Evolutionary conservation across 2,797 vertebrate species (phyloP).

Genomic region (Arnoldichthys spilopterus): DNA sequence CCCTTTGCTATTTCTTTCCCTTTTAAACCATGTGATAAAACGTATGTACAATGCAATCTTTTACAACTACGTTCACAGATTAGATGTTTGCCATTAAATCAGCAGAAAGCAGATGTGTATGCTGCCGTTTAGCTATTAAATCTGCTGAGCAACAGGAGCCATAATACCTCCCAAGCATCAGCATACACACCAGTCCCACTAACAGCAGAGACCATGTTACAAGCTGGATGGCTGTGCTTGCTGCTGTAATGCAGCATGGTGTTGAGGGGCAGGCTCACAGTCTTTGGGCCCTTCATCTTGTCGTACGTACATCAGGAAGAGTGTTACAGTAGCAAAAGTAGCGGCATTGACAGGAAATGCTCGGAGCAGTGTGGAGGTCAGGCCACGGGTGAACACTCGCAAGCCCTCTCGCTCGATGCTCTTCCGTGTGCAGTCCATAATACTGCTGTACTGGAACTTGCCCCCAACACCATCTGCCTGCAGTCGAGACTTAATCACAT

Average conservation of each 20-base stretch:
- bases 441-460: conserved; percentile 83
- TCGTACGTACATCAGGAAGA: conserved; percentile 88
- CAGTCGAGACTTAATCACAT: conserved; percentile 95
- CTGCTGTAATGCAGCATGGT: conserved; percentile 69
- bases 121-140: neutral
- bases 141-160: neutral
- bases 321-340: conserved; percentile 93
- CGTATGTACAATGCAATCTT: conserved; percentile 48
- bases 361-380: conserved; percentile 92
- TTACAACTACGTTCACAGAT: conserved; percentile 1
- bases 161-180: neutral
- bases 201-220: conserved; percentile 63
- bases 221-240: conserved; percentile 81
- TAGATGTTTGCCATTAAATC: conserved; percentile 4
- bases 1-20: neutral
- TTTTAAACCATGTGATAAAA: conserved; percentile 32
- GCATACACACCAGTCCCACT: conserved; percentile 7
- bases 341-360: conserved; percentile 96
- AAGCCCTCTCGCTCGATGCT: conserved; percentile 89
- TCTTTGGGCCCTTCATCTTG: conserved; percentile 74
- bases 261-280: conserved; percentile 74
- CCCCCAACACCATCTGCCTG: conserved; percentile 93
- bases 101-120: conserved; percentile 1
- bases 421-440: conserved; percentile 89
- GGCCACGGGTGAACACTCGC: conserved; percentile 91